These are phyloP conservation scores for Cephus nigrinus DNA, from an alignment of 2,888 invertebrate genomes.

Conservation along the genomic window DNA sequence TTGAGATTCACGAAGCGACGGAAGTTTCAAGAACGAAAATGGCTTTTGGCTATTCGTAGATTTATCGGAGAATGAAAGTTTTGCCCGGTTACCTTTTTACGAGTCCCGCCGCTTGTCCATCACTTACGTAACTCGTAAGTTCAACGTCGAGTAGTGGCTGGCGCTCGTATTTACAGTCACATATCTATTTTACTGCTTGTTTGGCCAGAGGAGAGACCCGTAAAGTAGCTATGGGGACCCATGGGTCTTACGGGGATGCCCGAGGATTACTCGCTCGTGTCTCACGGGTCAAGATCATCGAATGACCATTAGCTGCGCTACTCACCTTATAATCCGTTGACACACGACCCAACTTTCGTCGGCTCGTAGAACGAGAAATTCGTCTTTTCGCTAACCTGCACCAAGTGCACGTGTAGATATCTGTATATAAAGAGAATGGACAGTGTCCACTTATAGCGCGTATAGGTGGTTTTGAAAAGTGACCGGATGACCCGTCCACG, in stretches of 20 bases:
- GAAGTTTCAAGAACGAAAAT: not conserved
- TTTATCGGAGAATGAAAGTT: not conserved
- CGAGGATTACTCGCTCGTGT: constrained; percentile 57
- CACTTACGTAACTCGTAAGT: not conserved
- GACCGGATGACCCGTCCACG: constrained; percentile 41
- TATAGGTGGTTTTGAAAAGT: constrained; percentile 22
- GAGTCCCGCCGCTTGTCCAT: not conserved
- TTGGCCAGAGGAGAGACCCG: constrained; percentile 8
- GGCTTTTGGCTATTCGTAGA: not conserved
- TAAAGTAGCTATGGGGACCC: not conserved
- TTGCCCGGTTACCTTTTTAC: not conserved
- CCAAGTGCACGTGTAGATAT: not conserved
- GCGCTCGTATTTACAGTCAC: constrained; percentile 40
- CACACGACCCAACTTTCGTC: constrained; percentile 26
- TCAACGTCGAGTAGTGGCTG: not conserved
- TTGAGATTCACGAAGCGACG: not conserved
- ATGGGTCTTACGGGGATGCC: not conserved
- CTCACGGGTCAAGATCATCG: constrained; percentile 57
- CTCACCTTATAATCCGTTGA: constrained; percentile 53
- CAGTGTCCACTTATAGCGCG: not conserved
- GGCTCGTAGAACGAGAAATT: not conserved
- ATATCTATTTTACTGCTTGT: constrained; percentile 38
- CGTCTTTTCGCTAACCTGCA: not conserved
- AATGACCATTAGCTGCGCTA: constrained; percentile 51
- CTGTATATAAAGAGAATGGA: not conserved